Evolutionary conservation across 1,140 invertebrate genomes (phyloP), one percentile per base, ranked within the genome.

Genomic region (Holcopasites calliopsidis): DNA sequence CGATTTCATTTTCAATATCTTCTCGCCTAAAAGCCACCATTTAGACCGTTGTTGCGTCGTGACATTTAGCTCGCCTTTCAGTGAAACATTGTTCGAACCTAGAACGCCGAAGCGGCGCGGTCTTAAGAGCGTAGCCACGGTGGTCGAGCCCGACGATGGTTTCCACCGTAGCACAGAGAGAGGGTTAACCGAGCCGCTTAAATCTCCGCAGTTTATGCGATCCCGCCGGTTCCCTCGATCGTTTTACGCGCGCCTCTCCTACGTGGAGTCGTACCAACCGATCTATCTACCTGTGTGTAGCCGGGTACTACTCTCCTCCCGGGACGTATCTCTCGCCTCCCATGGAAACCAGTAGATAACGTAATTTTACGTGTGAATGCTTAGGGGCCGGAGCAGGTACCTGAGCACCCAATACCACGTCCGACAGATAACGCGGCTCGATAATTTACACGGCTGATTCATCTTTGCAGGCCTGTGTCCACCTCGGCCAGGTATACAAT

Each of bases 371-470:
- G 79, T 85, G 87, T 84, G 84, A 89, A 89, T 86, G 82, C 83
- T 88, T 49, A 64, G 80, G 61, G 79, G 64, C 75, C 75, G 82
- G 85, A 83, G 81, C 84, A 85, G 85, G 84, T 88, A 87, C 87
- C 82, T 42, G 79, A 57, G 80, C 77, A 76, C 77, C 85, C 87
- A 89, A 88, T 88, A 86, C 84, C 85, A 79, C 75, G 64, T 62
- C 62, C 69, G 11, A n/a, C n/a, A 88, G 88, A 90, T 90, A 89
- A 84, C 83, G 80, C 65, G 60, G 69, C 60, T 73, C 85, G 85
- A 90, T 90, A 88, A 89, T 83, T 90, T 88, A 88, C 83, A 62
- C 77, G 73, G 76, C 75, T 88, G 84, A 88, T 89, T 89, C 86
- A 90, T 80, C 80, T n/a, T 77, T 75, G 77, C 76, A 84, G 4